Evolutionary conservation across 2,113 vertebrate genomes (phyloP), one percentile per base, ranked within the genome.

Genomic region (Larimichthys polyactis): DNA sequence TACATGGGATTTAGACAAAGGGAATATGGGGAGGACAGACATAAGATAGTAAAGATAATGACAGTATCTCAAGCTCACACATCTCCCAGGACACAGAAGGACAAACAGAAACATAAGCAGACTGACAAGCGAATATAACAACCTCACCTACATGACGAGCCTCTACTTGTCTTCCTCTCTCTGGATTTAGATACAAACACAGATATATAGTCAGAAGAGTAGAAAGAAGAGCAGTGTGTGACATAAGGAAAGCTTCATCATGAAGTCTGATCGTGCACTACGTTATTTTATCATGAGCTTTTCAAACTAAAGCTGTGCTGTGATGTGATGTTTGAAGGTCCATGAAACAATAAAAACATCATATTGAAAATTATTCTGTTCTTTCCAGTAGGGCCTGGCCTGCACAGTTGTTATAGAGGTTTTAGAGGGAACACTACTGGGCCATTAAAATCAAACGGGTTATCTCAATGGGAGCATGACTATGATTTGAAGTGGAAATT

Each of bases 91-190:
- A 84, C 66, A 83, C 17, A 76, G 63, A 73, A 58, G 67, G 87
- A 84, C 79, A 82, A 85, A 87, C 87, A 81, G 52, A 83, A 17
- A 87, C 79, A 89, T 90, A 84, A 80, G 66, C 72, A 86, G 67
- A 68, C 57, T 64, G 87, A 54, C 69, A 65, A 67, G 65, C 51
- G 64, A 79, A 74, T 79, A 68, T 86, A 88, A 85, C 83, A 81
- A 86, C 52, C 74, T 68, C 71, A 19, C 63, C 70, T 48, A 74
- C 66, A 40, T 54, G 75, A 81, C 83, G 79, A 83, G 83, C 60
- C 75, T 46, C 27, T 59, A 58, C 81, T 73, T 27, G 75, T 75
- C 9, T 46, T 46, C 32, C 80, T n/a, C 77, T 82, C 71, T 60
- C 60, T 66, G 84, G 86, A 72, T 83, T 89, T 72, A 85, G 75